phyloP scores from a whole-genome alignment of 2,113 vertebrate species.

The Ptyas mucosa region DNA sequence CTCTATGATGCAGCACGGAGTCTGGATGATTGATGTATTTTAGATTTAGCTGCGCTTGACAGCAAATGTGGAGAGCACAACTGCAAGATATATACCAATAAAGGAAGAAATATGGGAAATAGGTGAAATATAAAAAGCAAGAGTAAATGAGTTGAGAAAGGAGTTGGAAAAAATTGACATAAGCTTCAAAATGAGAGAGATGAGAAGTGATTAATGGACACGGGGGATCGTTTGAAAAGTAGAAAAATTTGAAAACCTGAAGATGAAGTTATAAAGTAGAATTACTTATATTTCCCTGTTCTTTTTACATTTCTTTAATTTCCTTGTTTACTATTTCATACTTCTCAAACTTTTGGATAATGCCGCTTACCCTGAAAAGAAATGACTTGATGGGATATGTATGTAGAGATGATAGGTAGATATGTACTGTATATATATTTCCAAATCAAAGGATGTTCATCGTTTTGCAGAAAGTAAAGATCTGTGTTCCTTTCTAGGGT shows the following conservation, averaged over 20 bases:
- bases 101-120: neutral
- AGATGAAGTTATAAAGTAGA: neutral
- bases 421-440: neutral
- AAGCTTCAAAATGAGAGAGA: neutral
- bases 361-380: neutral
- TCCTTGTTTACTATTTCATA: neutral
- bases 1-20: neutral
- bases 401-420: neutral
- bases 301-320: neutral
- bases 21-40: neutral
- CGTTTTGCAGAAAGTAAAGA: neutral
- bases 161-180: neutral
- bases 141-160: neutral
- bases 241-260: neutral
- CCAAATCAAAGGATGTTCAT: neutral
- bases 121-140: neutral
- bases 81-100: neutral
- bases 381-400: neutral
- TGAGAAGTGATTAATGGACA: neutral
- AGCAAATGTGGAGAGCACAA: neutral
- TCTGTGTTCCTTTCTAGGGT: conserved; percentile 73
- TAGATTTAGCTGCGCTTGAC: neutral
- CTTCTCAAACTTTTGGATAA: neutral
- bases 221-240: neutral
- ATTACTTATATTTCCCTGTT: neutral